Evolutionary conservation across 2,113 vertebrate species (phyloP).

Genomic region (Protobothrops flavoviridis): DNA sequence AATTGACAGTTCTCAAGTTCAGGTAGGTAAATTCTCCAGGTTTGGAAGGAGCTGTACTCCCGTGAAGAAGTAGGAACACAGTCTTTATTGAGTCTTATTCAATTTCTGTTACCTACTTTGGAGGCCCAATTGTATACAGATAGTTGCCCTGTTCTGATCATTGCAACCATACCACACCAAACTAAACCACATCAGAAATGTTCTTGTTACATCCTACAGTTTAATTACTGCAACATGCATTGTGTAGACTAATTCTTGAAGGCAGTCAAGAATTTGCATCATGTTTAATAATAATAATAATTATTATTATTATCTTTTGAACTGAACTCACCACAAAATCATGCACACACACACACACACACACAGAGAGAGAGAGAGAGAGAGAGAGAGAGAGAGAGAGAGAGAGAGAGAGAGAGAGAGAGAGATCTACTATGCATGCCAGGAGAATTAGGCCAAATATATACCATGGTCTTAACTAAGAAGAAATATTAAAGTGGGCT

Average conservation of each 20-base stretch:
- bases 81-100: background rate
- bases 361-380: too few species aligned
- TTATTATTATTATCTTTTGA: background rate
- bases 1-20: background rate
- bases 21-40: background rate
- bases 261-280: background rate
- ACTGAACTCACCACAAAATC: background rate
- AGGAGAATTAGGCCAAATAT: background rate
- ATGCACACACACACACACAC: too few species aligned
- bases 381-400: too few species aligned
- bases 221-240: background rate
- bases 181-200: background rate
- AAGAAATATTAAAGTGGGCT: background rate
- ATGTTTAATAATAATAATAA: background rate
- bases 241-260: background rate
- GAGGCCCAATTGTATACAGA: background rate
- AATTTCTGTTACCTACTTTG: background rate
- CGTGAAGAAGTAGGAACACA: background rate
- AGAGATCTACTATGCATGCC: background rate
- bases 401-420: too few species aligned
- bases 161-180: background rate
- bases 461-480: background rate
- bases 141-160: background rate
- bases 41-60: background rate
- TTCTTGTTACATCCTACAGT: background rate